Percentiles rank a stretch among this genome's conserved stretches.
These are phyloP conservation scores for Tauraco erythrolophus DNA, from an alignment of 2,113 vertebrate genomes.

Conservation along the genomic window DNA sequence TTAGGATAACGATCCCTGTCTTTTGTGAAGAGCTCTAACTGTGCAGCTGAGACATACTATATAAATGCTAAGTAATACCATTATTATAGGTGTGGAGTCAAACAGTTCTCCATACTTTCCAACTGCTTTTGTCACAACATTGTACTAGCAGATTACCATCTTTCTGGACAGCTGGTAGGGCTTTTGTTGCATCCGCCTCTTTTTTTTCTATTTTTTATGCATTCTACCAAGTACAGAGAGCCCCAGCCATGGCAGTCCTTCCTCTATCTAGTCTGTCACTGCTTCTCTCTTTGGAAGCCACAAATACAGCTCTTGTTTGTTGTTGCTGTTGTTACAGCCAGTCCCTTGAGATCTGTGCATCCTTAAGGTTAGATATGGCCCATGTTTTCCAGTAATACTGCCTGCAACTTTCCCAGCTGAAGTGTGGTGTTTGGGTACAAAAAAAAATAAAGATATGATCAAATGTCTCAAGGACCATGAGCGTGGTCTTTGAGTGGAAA, in stretches of 20 bases:
- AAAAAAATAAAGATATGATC: too few relatives aligned
- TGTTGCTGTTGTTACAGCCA: background rate
- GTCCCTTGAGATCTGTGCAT: background rate
- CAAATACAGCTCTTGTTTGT: background rate
- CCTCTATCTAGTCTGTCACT: background rate
- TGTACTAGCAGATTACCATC: background rate
- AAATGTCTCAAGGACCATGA: background rate
- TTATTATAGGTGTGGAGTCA: background rate
- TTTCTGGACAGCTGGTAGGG: background rate
- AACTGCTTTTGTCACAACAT: background rate
- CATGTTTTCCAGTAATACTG: background rate
- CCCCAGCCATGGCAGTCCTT: background rate
- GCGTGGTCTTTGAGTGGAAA: background rate
- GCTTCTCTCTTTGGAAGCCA: background rate
- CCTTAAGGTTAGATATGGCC: background rate
- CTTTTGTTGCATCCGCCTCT: background rate
- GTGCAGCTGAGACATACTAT: background rate
- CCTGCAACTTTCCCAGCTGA: background rate
- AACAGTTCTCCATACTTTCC: background rate
- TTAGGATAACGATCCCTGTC: constrained; percentile 6
- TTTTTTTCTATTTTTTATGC: background rate
- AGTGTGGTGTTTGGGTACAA: background rate
- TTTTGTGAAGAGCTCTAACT: constrained; percentile 20
- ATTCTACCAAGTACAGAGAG: background rate
- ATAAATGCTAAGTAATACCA: background rate